Base-by-base conservation (phyloP, 2,888 invertebrate species). In the Pimpla rufipes region DNA sequence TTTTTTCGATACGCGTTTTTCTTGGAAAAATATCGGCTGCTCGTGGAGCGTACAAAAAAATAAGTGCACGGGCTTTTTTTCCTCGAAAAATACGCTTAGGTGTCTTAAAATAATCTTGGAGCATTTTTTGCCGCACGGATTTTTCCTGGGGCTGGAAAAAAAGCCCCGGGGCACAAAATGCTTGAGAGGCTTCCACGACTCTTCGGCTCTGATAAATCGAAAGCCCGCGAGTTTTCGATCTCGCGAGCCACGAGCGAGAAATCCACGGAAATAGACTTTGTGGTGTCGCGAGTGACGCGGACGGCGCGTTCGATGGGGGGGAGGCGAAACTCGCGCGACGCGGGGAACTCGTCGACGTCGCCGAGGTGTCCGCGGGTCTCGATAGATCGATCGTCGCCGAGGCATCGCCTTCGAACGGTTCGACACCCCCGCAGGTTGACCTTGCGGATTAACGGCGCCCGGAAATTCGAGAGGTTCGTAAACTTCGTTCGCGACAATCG, bases 321-420 rank as follows among this genome's bases (percentile, higher is more conserved):
- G n/a, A 35, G 18, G 23, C 13, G 57, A 8, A 42, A n/a, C 45
- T 40, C 29, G 23, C 3, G 59, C 29, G 45, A 59, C 73, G 59
- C 18, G 45, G 13, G 4, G 47, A 73, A 62, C 42, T 29, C 21
- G 62, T 62, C 62, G 62, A 50, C 62, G 62, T 64, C 11, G 35
- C 71, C 2, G 55, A 64, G 29, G 35, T 79, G 23, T 55, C n/a
- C 45, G 37, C 2, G 64, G 55, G 52, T 35, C 73, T 59, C 59
- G 74, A 82, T 74, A 77, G 59, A 78, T 78, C 81, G 81, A 74
- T 74, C 67, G 52, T 37, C 55, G 73, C 16, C 3, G 59, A 59
- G 2, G 52, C 62, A 42, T 55, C 11, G 50, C 75, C 23, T 55
- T 13, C 55, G 18, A 16, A 23, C 16, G 13, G 1, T 8, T 16